A percentile compares a stretch with the other conserved stretches of the same genome.
These are phyloP conservation scores for zebrafish (Danio rerio) DNA, from an alignment of 2,113 vertebrate species.

Conservation along the genomic window DNA sequence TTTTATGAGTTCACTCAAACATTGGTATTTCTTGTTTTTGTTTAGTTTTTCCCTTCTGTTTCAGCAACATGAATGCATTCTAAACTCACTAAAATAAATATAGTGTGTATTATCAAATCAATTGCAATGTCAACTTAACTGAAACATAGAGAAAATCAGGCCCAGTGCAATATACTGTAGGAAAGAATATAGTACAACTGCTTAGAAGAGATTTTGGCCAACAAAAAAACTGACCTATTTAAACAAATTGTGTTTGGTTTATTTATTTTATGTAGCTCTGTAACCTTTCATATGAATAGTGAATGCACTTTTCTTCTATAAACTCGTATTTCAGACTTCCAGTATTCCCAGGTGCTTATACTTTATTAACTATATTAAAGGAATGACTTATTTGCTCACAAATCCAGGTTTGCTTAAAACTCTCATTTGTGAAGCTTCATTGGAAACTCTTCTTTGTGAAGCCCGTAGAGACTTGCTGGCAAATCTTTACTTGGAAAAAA, in stretches of 20 bases:
- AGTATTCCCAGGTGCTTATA: not conserved
- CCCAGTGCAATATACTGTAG: no score
- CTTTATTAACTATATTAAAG: not conserved
- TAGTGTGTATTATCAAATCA: not conserved
- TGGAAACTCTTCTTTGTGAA: not conserved
- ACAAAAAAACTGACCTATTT: not conserved
- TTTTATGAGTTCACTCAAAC: not conserved
- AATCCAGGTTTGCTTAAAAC: constrained; percentile 2
- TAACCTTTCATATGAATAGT: not conserved
- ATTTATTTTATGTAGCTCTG: not conserved
- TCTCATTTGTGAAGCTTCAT: constrained; percentile 4
- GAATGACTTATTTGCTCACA: not conserved
- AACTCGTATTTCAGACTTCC: not conserved
- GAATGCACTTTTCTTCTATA: not conserved
- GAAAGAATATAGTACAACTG: not conserved
- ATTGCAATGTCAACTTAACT: not conserved
- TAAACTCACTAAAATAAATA: not conserved
- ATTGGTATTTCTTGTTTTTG: not conserved
- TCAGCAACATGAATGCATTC: not conserved
- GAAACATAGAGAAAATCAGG: not conserved
- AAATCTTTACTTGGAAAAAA: constrained; percentile 3
- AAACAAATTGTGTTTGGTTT: not conserved
- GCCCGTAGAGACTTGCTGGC: not conserved
- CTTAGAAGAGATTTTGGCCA: not conserved
- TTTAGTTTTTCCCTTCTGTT: not conserved